These are phyloP conservation scores for Holacanthella duospinosa DNA, from an alignment of 2,888 invertebrate species.

Conservation along the genomic window DNA sequence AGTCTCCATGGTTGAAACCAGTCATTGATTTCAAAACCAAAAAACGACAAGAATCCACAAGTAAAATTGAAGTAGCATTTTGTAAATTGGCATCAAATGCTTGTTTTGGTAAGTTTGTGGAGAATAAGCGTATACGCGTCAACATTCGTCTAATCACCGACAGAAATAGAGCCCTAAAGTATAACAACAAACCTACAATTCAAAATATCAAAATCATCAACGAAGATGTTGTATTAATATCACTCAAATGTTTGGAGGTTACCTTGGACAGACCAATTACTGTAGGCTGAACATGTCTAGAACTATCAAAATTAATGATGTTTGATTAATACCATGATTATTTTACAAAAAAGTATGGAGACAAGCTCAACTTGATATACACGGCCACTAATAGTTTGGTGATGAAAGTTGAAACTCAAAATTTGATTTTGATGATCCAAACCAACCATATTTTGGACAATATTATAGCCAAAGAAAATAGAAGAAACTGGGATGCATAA, in stretches of 20 bases:
- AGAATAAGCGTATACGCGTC: constrained; percentile 38
- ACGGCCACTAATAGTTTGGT: too few relatives aligned
- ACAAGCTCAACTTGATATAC: too few relatives aligned
- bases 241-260: constrained; percentile 16
- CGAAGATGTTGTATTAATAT: constrained; percentile 32
- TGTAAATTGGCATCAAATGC: constrained; percentile 39
- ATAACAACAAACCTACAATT: constrained; percentile 3
- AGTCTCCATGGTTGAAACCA: constrained; percentile 34
- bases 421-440: too few relatives aligned
- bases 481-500: too few relatives aligned
- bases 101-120: constrained; percentile 40
- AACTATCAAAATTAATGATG: constrained; percentile 37
- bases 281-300: constrained; percentile 31
- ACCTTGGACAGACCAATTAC: constrained; percentile 33
- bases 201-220: constrained; percentile 22
- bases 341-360: too few relatives aligned
- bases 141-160: constrained; percentile 32
- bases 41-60: constrained; percentile 34
- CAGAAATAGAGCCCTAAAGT: constrained; percentile 1
- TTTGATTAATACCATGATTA: constrained; percentile 36
- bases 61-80: constrained; percentile 39
- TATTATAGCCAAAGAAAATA: too few relatives aligned
- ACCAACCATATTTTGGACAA: too few relatives aligned
- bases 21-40: constrained; percentile 37
- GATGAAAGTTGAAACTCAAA: too few relatives aligned